phyloP scores from a whole-genome alignment of 2,888 invertebrate genomes.

The Prosopocoilus inquinatus region DNA sequence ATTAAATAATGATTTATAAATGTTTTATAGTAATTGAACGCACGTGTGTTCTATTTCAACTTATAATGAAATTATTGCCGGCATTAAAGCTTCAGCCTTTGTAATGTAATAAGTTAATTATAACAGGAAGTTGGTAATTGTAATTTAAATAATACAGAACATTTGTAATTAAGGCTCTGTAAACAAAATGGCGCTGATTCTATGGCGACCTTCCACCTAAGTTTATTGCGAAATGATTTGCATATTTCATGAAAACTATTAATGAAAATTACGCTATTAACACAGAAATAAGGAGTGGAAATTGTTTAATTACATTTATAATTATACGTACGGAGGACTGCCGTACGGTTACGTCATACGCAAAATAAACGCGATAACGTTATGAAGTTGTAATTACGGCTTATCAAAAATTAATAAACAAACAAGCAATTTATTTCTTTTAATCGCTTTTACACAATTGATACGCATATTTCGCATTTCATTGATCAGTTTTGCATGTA shows the following conservation, averaged over 20 bases:
- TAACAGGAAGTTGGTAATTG: conserved; percentile 49
- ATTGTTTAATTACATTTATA: conserved; percentile 11
- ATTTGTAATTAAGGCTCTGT: conserved; percentile 47
- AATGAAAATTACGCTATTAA: conserved; percentile 36
- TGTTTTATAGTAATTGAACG: conserved; percentile 49
- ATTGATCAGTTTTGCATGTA: too few relatives aligned
- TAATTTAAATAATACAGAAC: conserved; percentile 50
- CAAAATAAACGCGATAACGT: background rate
- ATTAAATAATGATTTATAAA: conserved; percentile 46
- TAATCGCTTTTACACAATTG: background rate
- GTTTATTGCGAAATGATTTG: conserved; percentile 16
- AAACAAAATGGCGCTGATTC: conserved; percentile 38
- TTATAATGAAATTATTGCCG: conserved; percentile 49
- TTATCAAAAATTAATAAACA: conserved; percentile 13
- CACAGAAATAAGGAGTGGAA: conserved; percentile 20
- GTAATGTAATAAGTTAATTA: conserved; percentile 50
- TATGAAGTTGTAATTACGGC: conserved; percentile 6
- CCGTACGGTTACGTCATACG: conserved; percentile 2
- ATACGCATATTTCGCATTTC: too few relatives aligned
- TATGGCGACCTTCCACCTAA: conserved; percentile 2
- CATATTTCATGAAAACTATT: conserved; percentile 41
- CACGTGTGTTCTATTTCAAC: conserved; percentile 48
- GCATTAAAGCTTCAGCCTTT: conserved; percentile 48
- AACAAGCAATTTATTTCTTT: conserved; percentile 5
- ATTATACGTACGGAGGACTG: conserved; percentile 10